These are phyloP conservation scores for Corythornis madagascariensis DNA, from an alignment of 2,113 vertebrate species.

Conservation along the genomic window DNA sequence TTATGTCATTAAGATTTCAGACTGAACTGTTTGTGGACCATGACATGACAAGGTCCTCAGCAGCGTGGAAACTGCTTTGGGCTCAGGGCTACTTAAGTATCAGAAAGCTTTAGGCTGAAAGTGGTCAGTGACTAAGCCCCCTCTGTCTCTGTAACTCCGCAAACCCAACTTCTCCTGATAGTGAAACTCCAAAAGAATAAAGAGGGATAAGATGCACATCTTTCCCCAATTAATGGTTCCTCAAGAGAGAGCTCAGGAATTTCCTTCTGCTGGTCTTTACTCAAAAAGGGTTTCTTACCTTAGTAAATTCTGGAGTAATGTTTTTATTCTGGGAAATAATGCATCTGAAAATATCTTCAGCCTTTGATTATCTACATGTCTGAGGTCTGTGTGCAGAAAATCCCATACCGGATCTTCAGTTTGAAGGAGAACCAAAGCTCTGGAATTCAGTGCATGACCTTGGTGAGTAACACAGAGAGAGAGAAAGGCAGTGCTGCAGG, in stretches of 20 bases:
- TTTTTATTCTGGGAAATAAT: background rate
- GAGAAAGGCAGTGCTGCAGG: background rate
- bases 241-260: background rate
- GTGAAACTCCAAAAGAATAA: background rate
- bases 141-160: background rate
- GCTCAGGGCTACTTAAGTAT: background rate
- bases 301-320: background rate
- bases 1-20: background rate
- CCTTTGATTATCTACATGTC: background rate
- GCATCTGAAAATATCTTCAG: background rate
- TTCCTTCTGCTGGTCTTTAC: background rate
- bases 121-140: background rate
- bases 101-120: background rate
- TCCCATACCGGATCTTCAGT: background rate
- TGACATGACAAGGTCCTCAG: background rate
- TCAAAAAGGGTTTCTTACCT: background rate
- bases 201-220: background rate
- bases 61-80: background rate
- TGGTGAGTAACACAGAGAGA: background rate
- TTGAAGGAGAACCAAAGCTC: background rate
- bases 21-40: background rate
- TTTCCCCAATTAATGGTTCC: background rate
- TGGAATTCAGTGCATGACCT: background rate
- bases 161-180: background rate
- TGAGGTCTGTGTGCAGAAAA: background rate